A percentile compares a stretch with the other conserved stretches of the same genome.
Conservation (phyloP, 2,113 vertebrate genomes). For the Toxostoma redivivum region DNA sequence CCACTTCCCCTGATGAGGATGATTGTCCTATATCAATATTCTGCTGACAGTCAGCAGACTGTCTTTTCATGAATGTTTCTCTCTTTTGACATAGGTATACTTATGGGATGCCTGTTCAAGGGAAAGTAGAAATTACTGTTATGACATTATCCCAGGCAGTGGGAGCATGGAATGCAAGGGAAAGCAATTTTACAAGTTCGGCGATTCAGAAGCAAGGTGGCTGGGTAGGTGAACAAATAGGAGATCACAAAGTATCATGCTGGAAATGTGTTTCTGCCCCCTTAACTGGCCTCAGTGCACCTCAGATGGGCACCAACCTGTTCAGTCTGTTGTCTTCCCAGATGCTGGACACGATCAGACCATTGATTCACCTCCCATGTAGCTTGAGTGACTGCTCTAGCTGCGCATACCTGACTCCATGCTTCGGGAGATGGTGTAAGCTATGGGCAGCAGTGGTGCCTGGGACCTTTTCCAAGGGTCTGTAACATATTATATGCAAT, state of each 20-base stretch:
- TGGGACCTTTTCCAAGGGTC: not conserved
- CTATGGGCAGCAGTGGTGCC: not conserved
- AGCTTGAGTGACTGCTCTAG: not conserved
- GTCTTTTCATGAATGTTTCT: not conserved
- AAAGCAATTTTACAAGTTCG: rapidly evolving
- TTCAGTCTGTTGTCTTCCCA: not conserved
- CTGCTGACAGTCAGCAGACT: not conserved
- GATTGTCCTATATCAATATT: not conserved
- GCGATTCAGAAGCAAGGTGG: not conserved
- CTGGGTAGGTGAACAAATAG: constrained; percentile 17
- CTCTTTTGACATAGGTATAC: constrained; percentile 53
- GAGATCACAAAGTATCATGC: not conserved
- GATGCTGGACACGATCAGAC: not conserved
- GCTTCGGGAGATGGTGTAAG: not conserved
- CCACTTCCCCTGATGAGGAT: not conserved
- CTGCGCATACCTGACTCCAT: rapidly evolving
- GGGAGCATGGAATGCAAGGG: rapidly evolving
- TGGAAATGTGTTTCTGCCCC: not conserved
- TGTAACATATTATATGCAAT: not conserved
- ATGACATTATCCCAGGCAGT: rapidly evolving
- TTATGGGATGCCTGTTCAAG: constrained; percentile 58
- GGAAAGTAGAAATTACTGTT: not conserved
- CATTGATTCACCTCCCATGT: not conserved
- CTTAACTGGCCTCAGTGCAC: not conserved
- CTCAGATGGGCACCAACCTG: not conserved